phyloP scores from a whole-genome alignment of 2,888 invertebrate genomes.

The Troides oblongomaculatus region DNA sequence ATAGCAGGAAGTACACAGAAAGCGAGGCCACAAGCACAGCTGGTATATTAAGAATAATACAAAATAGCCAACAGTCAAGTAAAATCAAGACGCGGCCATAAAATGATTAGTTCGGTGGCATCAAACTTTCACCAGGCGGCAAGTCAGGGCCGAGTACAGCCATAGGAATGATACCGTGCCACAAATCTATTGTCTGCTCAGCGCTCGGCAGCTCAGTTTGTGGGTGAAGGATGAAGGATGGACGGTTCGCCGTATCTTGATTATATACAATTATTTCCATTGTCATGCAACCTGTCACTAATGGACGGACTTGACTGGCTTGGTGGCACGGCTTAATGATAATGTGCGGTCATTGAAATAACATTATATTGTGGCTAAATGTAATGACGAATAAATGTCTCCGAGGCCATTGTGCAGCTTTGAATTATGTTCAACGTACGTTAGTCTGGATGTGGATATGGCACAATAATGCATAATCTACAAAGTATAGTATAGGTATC shows the following conservation, averaged over 20 bases:
- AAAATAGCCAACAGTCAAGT: not conserved
- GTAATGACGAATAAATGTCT: not conserved
- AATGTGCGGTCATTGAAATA: conserved; percentile 25
- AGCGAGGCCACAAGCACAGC: no score
- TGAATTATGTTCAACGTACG: not conserved
- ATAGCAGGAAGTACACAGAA: no score
- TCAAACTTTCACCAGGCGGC: conserved; percentile 27
- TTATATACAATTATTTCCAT: conserved; percentile 56
- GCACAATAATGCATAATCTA: not conserved
- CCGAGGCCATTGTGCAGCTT: not conserved
- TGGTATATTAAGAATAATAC: not conserved
- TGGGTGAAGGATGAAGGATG: conserved; percentile 62
- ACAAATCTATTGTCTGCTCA: conserved; percentile 33
- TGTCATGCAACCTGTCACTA: conserved; percentile 55
- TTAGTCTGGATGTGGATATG: not conserved
- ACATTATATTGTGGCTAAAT: conserved; percentile 20
- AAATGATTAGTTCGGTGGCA: conserved; percentile 10
- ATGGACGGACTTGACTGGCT: conserved; percentile 33
- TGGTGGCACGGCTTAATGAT: conserved; percentile 15
- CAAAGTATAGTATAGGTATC: not conserved
- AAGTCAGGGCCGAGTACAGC: conserved; percentile 26
- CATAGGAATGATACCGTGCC: conserved; percentile 26
- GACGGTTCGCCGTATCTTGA: conserved; percentile 39
- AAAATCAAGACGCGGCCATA: not conserved
- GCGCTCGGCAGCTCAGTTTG: conserved; percentile 36